phyloP scores from a whole-genome alignment of 1,140 invertebrate species.

The Brachionus asplanchnoidis region DNA sequence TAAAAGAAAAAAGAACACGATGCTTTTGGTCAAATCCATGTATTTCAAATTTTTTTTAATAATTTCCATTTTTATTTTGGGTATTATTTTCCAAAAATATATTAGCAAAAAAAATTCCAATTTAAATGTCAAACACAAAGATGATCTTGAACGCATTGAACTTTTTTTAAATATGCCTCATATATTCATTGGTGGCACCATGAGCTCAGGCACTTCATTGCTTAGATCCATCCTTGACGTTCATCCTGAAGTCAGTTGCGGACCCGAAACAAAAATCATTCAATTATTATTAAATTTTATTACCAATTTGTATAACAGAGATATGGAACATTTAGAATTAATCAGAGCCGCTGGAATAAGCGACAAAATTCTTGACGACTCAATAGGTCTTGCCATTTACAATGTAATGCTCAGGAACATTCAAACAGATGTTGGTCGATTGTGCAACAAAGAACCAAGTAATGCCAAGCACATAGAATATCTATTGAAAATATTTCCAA shows the following conservation, averaged over 20 bases:
- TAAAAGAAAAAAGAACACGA: too few relatives aligned
- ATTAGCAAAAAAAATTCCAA: too few relatives aligned
- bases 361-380: not conserved
- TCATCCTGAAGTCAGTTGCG: slow-evolving; percentile 93
- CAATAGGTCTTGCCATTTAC: slow-evolving; percentile 64
- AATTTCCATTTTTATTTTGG: too few relatives aligned
- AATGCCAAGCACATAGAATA: not conserved
- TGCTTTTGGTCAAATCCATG: too few relatives aligned
- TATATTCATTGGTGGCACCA: slow-evolving; percentile 72
- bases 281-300: slow-evolving; percentile 64
- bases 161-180: too few relatives aligned
- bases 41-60: too few relatives aligned
- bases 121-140: too few relatives aligned
- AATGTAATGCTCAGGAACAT: not conserved
- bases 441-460: not conserved
- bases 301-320: too few relatives aligned
- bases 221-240: slow-evolving; percentile 97
- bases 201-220: slow-evolving; percentile 88
- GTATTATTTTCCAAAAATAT: too few relatives aligned
- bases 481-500: not conserved
- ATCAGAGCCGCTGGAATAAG: slow-evolving; percentile 59
- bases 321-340: slow-evolving; percentile 86
- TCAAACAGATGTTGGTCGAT: not conserved
- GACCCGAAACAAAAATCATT: slow-evolving; percentile 84
- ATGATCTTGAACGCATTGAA: too few relatives aligned